Evolutionary conservation across 2,113 vertebrate genomes (phyloP), one percentile per base, ranked within the genome.

Genomic region (Ibidorhyncha struthersii): DNA sequence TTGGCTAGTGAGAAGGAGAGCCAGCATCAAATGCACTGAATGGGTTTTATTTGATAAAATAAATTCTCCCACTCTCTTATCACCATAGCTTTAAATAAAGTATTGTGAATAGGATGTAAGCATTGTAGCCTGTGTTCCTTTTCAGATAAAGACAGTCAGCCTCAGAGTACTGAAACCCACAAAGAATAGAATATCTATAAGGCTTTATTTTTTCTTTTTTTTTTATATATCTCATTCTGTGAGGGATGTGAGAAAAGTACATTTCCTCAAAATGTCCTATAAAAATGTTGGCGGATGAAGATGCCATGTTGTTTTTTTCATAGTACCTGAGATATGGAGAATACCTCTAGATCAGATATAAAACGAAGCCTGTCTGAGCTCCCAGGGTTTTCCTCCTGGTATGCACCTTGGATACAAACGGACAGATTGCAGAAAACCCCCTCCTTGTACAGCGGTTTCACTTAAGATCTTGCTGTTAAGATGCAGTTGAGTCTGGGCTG

Each of bases 21-120:
- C 65, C 71, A 85, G 86, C 89, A 95, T 87, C 91, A 76, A 91
- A 95, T 92, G 69, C 70, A 80, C 6, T 94, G 92, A 95, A 91
- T 82, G 74, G 58, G 25, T 77, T 97, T 94, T 95, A 95, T 90
- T 94, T 85, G 91, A 96, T 97, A 97, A 96, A 97, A 95, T 95
- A 96, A 96, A 94, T 97, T 96, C 91, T 87, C 71, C 78, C n/a
- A 70, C 66, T 91, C 84, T 96, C 86, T 95, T 97, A 97, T 96
- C 95, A 89, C 92, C 58, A 62, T 41, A 88, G 78, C 89, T 96
- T 96, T 96, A 97, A 94, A 91, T 96, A 93, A 96, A 95, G 87
- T 88, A 88, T 95, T 96, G 91, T 97, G 95, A 94, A 85, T 85
- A 65, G 91, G 91, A 94, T 96, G 94, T 95, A 96, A 96, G 93